Conservation (phyloP, 2,113 vertebrate species). For the Pterocles gutturalis region DNA sequence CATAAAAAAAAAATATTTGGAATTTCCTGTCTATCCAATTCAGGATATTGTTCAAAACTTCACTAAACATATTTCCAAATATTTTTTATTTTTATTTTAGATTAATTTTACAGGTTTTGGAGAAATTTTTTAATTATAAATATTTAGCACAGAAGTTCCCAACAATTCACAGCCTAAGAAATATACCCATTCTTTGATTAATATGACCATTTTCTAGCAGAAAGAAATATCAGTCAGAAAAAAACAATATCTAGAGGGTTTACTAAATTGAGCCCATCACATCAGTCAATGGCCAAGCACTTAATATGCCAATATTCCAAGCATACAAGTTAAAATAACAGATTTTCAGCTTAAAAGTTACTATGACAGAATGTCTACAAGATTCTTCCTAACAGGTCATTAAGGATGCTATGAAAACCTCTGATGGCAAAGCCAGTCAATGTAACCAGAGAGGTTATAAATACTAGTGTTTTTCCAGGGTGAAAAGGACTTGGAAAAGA, state of each 20-base stretch:
- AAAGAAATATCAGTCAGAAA: neutral
- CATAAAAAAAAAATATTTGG: neutral
- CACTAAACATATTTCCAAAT: neutral
- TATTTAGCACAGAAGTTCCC: neutral
- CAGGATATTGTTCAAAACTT: neutral
- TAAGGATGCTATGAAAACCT: conserved; percentile 30
- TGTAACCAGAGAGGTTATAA: conserved; percentile 30
- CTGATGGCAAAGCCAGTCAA: conserved; percentile 14
- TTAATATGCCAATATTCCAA: conserved; percentile 51
- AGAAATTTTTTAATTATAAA: neutral
- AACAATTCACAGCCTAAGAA: neutral
- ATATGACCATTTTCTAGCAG: neutral
- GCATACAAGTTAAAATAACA: conserved; percentile 25
- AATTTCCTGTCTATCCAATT: neutral
- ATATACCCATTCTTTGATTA: neutral
- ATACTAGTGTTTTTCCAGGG: conserved; percentile 6
- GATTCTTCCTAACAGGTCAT: conserved; percentile 47
- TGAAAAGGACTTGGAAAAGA: conserved; percentile 18
- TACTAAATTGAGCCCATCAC: neutral
- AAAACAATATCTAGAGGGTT: neutral
- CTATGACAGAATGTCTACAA: conserved; percentile 46
- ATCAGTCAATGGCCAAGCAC: neutral
- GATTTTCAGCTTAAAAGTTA: conserved; percentile 41
- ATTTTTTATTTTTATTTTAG: neutral
- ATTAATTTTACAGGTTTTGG: neutral